Percentiles rank a stretch among this genome's conserved stretches.
Conservation (phyloP, 2,113 vertebrate species). For the Microcebus tavaratra region DNA sequence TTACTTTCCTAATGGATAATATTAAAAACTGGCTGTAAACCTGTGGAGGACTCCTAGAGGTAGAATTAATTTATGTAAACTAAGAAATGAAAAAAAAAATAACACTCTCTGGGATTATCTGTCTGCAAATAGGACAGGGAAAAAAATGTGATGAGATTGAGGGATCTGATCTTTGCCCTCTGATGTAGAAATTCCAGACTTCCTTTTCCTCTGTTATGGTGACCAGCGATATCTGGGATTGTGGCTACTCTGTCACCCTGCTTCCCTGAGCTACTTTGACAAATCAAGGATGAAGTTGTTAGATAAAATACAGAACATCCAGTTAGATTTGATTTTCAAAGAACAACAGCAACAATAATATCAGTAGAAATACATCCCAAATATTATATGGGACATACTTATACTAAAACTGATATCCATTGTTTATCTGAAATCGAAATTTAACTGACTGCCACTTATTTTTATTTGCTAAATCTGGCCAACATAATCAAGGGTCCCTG, state of each 20-base stretch:
- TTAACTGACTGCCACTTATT: not conserved
- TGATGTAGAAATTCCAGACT: not conserved
- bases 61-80: not conserved
- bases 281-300: not conserved
- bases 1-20: not conserved
- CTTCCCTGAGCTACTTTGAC: not conserved
- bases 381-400: not conserved
- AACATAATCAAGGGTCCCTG: not conserved
- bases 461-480: not conserved
- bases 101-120: not conserved
- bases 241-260: not conserved
- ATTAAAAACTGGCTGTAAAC: not conserved
- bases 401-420: not conserved
- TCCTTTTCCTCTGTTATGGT: accelerated
- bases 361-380: not conserved
- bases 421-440: not conserved
- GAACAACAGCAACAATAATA: not conserved
- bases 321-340: not conserved
- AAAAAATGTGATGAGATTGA: not conserved
- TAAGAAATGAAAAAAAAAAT: not conserved
- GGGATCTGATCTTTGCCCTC: not conserved
- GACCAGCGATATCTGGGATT: accelerated
- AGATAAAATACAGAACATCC: not conserved
- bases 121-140: not conserved
- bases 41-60: not conserved